A percentile compares a stretch with the other conserved stretches of the same genome.
Evolutionary conservation across 2,113 vertebrate genomes (phyloP).

Genomic region (Rhinopomastus cyanomelas): DNA sequence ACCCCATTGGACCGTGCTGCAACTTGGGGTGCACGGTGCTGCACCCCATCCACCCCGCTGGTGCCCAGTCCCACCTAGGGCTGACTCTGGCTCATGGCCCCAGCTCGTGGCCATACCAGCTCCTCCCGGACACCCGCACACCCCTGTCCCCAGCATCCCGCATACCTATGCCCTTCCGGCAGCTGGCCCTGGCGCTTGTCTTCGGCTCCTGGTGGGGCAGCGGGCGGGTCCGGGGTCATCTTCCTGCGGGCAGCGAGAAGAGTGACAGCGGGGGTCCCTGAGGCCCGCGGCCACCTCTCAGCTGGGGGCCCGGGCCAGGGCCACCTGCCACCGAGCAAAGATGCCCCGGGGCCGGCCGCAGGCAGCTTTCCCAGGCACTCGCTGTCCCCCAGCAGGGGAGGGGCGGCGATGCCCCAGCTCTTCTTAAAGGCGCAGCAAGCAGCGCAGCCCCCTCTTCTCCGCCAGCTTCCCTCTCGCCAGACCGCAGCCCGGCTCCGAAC

Average conservation of each 20-base stretch:
- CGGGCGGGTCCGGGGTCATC: not conserved
- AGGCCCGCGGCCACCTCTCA: not conserved
- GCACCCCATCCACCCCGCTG: not conserved
- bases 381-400: constrained; percentile 37
- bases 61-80: not conserved
- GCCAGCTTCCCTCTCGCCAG: not conserved
- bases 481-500: not conserved
- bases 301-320: not conserved
- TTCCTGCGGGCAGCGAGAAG: not conserved
- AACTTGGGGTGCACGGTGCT: not conserved
- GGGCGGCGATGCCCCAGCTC: not conserved
- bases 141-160: not conserved
- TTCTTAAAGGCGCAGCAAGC: constrained; percentile 55
- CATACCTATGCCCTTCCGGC: not conserved
- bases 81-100: not conserved
- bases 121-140: accelerated
- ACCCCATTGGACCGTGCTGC: no score
- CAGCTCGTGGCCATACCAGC: no score
- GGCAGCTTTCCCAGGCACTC: constrained; percentile 53
- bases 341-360: constrained; percentile 13
- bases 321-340: not conserved
- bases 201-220: not conserved
- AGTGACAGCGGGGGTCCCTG: not conserved
- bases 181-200: not conserved
- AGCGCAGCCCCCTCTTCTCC: constrained; percentile 13